Conservation (phyloP, 1,140 invertebrate genomes). For the Drosophila ficusphila region DNA sequence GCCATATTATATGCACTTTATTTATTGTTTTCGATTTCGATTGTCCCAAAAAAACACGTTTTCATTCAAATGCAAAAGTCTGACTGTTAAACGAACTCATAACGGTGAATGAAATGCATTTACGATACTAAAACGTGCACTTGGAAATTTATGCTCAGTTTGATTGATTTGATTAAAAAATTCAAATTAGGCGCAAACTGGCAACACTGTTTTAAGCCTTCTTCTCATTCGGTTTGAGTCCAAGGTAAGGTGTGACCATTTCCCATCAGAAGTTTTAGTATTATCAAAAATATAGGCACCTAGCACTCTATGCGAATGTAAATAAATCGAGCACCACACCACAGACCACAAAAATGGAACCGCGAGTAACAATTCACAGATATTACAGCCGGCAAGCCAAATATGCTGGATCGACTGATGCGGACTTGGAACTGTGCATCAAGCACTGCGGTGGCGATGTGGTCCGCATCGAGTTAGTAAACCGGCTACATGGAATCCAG, state of each 20-base stretch:
- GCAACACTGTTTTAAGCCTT: too few relatives aligned
- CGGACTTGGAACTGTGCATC: slow-evolving; percentile 54
- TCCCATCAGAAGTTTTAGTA: too few relatives aligned
- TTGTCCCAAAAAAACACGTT: slow-evolving; percentile 23
- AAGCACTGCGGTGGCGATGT: slow-evolving; percentile 55
- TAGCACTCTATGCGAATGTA: background rate
- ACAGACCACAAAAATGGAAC: background rate
- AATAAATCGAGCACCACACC: background rate
- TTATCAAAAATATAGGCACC: background rate
- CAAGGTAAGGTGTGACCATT: too few relatives aligned
- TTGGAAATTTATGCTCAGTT: slow-evolving; percentile 23
- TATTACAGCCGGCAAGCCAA: slow-evolving; percentile 61
- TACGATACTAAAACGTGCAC: background rate
- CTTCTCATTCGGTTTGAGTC: background rate
- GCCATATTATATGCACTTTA: slow-evolving; percentile 21
- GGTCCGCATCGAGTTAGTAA: slow-evolving; percentile 61
- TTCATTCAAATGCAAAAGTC: slow-evolving; percentile 54
- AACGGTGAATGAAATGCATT: slow-evolving; percentile 54
- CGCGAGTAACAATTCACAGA: slow-evolving; percentile 33
- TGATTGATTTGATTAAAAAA: slow-evolving; percentile 25
- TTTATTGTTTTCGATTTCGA: slow-evolving; percentile 33
- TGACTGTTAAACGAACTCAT: slow-evolving; percentile 1
- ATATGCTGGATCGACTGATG: slow-evolving; percentile 38
- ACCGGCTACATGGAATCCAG: slow-evolving; percentile 44
- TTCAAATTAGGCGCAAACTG: background rate